Conservation (phyloP, 1,140 invertebrate species). For the Drosophila lini region DNA sequence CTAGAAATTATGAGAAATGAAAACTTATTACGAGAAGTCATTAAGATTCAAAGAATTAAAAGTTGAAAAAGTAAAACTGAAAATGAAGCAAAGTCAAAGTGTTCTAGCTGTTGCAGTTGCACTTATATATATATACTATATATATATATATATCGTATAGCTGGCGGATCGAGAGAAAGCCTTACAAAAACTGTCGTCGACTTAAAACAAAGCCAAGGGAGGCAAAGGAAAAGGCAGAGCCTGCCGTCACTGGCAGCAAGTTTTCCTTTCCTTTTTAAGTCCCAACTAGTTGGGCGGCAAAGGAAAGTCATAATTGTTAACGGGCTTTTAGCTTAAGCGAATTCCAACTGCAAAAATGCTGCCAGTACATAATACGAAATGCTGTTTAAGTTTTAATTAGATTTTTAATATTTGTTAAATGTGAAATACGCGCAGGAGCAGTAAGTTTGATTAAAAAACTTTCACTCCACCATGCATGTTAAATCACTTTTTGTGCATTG, state of each 20-base stretch:
- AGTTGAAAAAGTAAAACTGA: slow-evolving; percentile 77
- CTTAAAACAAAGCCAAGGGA: slow-evolving; percentile 57
- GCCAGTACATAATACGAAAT: slow-evolving; percentile 32
- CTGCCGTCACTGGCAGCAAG: slow-evolving; percentile 57
- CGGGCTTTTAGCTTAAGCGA: slow-evolving; percentile 64
- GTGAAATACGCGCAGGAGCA: slow-evolving; percentile 8
- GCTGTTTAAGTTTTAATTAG: slow-evolving; percentile 64
- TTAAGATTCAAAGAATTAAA: slow-evolving; percentile 84
- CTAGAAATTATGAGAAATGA: slow-evolving; percentile 84
- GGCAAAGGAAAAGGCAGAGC: slow-evolving; percentile 23
- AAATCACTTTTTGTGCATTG: slow-evolving; percentile 48
- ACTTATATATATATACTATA: slow-evolving; percentile 5
- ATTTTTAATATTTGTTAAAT: slow-evolving; percentile 59
- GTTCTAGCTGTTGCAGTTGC: slow-evolving; percentile 20
- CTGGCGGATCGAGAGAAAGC: slow-evolving; percentile 22
- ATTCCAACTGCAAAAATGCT: slow-evolving; percentile 49
- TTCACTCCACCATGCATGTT: slow-evolving; percentile 33
- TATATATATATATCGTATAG: slow-evolving; percentile 14
- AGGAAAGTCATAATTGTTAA: slow-evolving; percentile 78
- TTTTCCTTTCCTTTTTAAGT: slow-evolving; percentile 56
- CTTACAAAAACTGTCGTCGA: slow-evolving; percentile 67
- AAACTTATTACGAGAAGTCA: slow-evolving; percentile 84
- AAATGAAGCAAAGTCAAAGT: slow-evolving; percentile 62
- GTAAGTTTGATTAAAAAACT: slow-evolving; percentile 70
- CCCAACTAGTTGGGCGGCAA: slow-evolving; percentile 62